These are phyloP conservation scores for Eustalomyia histrio DNA, from an alignment of 2,888 invertebrate genomes.

Conservation along the genomic window DNA sequence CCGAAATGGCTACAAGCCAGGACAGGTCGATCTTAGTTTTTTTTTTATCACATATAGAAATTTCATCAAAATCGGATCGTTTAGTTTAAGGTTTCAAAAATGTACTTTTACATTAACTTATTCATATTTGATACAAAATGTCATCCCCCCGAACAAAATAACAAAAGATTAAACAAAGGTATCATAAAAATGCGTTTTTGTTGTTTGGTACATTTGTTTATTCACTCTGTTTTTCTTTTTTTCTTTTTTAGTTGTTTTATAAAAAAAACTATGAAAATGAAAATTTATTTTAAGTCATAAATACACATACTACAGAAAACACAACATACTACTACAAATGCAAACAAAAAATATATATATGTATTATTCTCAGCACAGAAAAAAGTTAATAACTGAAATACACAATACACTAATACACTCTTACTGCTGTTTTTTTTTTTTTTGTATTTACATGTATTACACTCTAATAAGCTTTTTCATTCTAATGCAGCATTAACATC, in stretches of 20 bases:
- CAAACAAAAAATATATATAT: not conserved
- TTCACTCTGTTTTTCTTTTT: conserved; percentile 19
- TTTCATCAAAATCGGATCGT: too few relatives aligned
- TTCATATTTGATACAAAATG: too few relatives aligned
- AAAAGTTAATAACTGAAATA: conserved; percentile 17
- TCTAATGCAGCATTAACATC: not conserved
- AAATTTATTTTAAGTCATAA: conserved; percentile 73
- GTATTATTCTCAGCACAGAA: not conserved
- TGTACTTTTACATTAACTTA: too few relatives aligned
- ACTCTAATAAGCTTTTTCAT: not conserved
- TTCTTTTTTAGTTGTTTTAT: conserved; percentile 68
- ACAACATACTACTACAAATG: conserved; percentile 7
- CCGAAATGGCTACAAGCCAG: too few relatives aligned
- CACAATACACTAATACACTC: conserved; percentile 16
- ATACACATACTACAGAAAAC: conserved; percentile 23
- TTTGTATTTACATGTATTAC: not conserved
- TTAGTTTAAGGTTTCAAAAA: too few relatives aligned
- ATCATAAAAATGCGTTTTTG: conserved; percentile 52
- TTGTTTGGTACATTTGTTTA: conserved; percentile 3
- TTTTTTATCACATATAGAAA: too few relatives aligned
- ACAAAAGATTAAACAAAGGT: conserved; percentile 34
- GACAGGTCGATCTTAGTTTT: too few relatives aligned
- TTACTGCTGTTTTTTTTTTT: conserved; percentile 34
- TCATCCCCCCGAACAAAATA: too few relatives aligned
- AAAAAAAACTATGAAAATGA: conserved; percentile 71